phyloP scores from a whole-genome alignment of 2,113 vertebrate species.

The Lepisosteus osseus region DNA sequence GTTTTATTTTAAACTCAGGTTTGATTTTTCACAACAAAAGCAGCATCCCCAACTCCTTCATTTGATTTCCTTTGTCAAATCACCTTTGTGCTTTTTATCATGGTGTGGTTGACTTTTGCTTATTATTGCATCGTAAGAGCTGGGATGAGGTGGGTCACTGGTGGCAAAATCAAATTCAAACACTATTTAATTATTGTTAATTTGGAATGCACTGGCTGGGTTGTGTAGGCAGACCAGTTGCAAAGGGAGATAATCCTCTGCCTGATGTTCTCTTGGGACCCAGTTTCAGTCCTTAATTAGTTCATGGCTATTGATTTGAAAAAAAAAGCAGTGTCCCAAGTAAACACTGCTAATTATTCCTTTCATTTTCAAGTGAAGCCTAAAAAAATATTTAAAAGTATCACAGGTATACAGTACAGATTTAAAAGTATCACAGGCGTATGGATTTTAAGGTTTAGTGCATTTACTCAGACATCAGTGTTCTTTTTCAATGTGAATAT shows the following conservation, averaged over 20 bases:
- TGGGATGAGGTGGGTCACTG: background rate
- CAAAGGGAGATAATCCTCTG: background rate
- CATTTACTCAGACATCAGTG: too few relatives aligned
- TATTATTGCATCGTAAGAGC: background rate
- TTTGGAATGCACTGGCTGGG: background rate
- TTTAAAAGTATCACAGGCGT: too few relatives aligned
- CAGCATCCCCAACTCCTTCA: too few relatives aligned
- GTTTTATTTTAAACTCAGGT: too few relatives aligned
- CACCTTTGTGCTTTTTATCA: background rate
- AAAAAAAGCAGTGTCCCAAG: background rate
- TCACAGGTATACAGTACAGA: too few relatives aligned
- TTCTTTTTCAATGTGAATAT: too few relatives aligned
- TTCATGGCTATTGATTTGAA: conserved; percentile 1
- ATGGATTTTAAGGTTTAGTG: too few relatives aligned
- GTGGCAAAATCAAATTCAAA: background rate
- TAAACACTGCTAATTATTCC: background rate
- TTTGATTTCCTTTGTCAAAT: too few relatives aligned
- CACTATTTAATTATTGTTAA: conserved; percentile 1
- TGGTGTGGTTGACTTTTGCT: background rate
- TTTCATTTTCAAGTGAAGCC: too few relatives aligned
- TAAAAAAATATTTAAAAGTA: too few relatives aligned
- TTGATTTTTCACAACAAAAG: too few relatives aligned
- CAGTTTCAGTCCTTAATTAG: background rate
- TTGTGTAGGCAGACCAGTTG: background rate
- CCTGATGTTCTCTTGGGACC: background rate